phyloP scores from a whole-genome alignment of 2,797 vertebrate genomes.

The Crypturellus tataupa region DNA sequence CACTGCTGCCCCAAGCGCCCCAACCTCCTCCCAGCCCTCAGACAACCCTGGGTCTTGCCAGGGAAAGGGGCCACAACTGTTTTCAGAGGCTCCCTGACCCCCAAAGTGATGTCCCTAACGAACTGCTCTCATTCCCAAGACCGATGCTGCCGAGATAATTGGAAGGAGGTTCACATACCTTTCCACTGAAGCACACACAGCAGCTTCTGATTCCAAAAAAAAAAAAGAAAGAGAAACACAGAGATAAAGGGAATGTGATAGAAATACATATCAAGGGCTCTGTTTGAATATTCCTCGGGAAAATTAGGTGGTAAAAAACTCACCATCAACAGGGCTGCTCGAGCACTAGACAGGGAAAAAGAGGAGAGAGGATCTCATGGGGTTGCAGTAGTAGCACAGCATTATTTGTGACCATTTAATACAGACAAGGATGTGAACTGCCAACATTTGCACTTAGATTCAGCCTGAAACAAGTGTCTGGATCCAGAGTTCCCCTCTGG shows the following conservation, averaged over 20 bases:
- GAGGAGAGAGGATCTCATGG: background rate
- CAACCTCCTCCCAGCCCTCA: background rate
- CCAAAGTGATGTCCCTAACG: background rate
- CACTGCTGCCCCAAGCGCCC: background rate
- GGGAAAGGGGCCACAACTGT: background rate
- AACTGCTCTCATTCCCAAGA: background rate
- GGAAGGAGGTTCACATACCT: slow-evolving; percentile 16
- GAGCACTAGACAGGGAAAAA: background rate
- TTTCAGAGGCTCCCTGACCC: background rate
- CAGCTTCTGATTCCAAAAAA: slow-evolving; percentile 12
- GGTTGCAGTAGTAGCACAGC: background rate
- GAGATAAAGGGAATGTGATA: background rate
- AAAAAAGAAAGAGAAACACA: background rate
- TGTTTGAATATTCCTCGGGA: fast-evolving
- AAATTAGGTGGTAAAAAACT: background rate
- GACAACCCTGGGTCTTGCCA: fast-evolving
- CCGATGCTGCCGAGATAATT: background rate
- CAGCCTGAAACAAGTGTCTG: background rate
- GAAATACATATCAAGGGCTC: background rate
- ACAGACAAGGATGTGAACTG: background rate
- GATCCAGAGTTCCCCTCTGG: background rate
- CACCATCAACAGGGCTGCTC: slow-evolving; percentile 23
- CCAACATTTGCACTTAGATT: background rate
- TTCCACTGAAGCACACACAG: background rate
- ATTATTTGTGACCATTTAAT: fast-evolving